A percentile compares a stretch with the other conserved stretches of the same genome.
phyloP scores from a whole-genome alignment of 2,888 invertebrate species.

The Cabera pusaria region DNA sequence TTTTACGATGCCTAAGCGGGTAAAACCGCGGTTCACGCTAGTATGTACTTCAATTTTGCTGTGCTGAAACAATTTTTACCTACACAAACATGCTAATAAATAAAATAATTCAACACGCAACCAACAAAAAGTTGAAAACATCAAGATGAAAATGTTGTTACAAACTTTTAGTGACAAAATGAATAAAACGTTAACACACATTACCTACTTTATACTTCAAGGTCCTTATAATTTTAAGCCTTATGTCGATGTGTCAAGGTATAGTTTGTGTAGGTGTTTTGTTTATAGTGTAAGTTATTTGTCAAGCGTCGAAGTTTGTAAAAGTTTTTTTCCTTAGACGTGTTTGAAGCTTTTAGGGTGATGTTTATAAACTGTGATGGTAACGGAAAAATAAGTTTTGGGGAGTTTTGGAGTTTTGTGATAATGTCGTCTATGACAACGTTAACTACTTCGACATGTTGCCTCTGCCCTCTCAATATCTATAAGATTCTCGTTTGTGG shows the following conservation, averaged over 20 bases:
- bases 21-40: too few species aligned
- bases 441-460: constrained; percentile 6
- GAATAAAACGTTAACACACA: constrained; percentile 10
- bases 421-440: constrained; percentile 7
- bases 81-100: too few species aligned
- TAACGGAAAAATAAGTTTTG: constrained; percentile 9
- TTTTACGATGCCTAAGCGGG: too few species aligned
- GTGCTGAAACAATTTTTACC: too few species aligned
- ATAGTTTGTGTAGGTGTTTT: background rate
- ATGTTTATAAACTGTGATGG: constrained; percentile 16
- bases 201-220: background rate
- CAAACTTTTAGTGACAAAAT: constrained; percentile 13
- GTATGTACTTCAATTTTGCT: too few species aligned
- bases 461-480: too few species aligned
- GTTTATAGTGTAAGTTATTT: constrained; percentile 14
- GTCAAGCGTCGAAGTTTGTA: constrained; percentile 14
- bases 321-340: constrained; percentile 22
- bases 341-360: constrained; percentile 14
- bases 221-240: constrained; percentile 13
- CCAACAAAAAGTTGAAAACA: too few species aligned
- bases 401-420: constrained; percentile 2
- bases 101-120: too few species aligned
- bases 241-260: constrained; percentile 4
- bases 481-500: too few species aligned
- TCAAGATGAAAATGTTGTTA: constrained; percentile 1